These are phyloP conservation scores for Xanthia togata DNA, from an alignment of 2,888 invertebrate genomes.

Conservation along the genomic window DNA sequence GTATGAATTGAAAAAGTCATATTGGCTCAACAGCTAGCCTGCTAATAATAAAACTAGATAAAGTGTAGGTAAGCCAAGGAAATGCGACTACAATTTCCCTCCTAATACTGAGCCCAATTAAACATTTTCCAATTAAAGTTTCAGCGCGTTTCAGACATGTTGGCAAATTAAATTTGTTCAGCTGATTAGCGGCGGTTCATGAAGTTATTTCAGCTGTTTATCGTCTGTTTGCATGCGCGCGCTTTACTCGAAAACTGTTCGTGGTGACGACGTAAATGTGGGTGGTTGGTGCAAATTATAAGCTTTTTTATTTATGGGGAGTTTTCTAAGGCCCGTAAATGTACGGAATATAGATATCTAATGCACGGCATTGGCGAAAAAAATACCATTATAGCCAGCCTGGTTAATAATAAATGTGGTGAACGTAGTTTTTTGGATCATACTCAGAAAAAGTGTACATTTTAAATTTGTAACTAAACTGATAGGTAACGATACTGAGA, in stretches of 20 bases:
- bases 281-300: slow-evolving; percentile 46
- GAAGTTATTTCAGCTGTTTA: slow-evolving; percentile 71
- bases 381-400: not conserved
- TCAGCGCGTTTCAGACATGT: slow-evolving; percentile 57
- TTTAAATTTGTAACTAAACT: too few species aligned
- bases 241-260: slow-evolving; percentile 90
- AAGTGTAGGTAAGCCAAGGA: slow-evolving; percentile 13
- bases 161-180: slow-evolving; percentile 74
- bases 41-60: not conserved
- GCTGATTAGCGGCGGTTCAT: slow-evolving; percentile 67
- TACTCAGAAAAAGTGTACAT: too few species aligned
- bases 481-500: too few species aligned
- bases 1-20: not conserved
- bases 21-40: not conserved
- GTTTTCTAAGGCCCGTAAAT: not conserved
- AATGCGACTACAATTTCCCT: slow-evolving; percentile 48
- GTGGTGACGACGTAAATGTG: slow-evolving; percentile 89
- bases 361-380: not conserved
- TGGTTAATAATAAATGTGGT: not conserved
- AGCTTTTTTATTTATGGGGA: slow-evolving; percentile 16
- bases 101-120: slow-evolving; percentile 47
- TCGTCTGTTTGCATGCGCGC: slow-evolving; percentile 70
- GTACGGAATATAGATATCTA: not conserved
- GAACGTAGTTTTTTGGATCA: not conserved
- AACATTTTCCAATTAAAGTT: slow-evolving; percentile 70